phyloP scores from a whole-genome alignment of 2,888 invertebrate species.

The Tribolium freemani region DNA sequence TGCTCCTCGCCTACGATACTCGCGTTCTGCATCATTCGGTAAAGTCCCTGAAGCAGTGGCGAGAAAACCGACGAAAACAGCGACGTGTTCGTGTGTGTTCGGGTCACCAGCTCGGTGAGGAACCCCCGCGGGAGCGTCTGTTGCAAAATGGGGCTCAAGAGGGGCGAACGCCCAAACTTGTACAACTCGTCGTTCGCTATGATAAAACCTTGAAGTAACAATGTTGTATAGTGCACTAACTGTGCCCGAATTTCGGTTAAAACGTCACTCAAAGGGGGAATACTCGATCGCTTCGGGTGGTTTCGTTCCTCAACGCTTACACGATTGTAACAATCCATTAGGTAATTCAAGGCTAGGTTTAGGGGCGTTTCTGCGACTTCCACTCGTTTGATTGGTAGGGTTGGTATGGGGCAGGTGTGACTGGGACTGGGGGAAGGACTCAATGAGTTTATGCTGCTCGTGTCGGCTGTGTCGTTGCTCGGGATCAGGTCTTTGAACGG shows the following conservation, averaged over 20 bases:
- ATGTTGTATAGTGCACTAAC: slow-evolving; percentile 71
- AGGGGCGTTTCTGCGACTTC: slow-evolving; percentile 51
- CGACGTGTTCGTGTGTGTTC: slow-evolving; percentile 72
- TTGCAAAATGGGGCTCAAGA: slow-evolving; percentile 78
- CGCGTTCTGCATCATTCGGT: slow-evolving; percentile 77
- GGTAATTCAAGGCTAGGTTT: slow-evolving; percentile 66
- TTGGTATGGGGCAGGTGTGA: slow-evolving; percentile 60
- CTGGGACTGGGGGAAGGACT: slow-evolving; percentile 65
- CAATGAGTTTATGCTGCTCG: slow-evolving; percentile 62
- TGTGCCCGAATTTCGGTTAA: slow-evolving; percentile 72
- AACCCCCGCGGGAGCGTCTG: slow-evolving; percentile 83
- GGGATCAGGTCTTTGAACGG: slow-evolving; percentile 61
- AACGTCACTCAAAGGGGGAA: slow-evolving; percentile 80
- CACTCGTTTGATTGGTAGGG: slow-evolving; percentile 56
- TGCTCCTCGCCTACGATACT: slow-evolving; percentile 80
- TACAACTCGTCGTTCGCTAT: slow-evolving; percentile 64
- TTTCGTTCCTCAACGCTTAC: slow-evolving; percentile 81
- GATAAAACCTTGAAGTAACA: slow-evolving; percentile 72
- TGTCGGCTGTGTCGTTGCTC: slow-evolving; percentile 62
- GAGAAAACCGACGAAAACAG: slow-evolving; percentile 74
- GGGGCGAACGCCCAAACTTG: slow-evolving; percentile 73
- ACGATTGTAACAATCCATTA: slow-evolving; percentile 78
- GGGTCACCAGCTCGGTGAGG: slow-evolving; percentile 72
- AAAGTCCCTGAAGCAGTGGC: slow-evolving; percentile 80
- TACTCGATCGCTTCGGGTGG: slow-evolving; percentile 82